A percentile compares a stretch with the other conserved stretches of the same genome.
phyloP scores from a whole-genome alignment of 2,888 invertebrate genomes.

The Cryptophagus acutangulus region DNA sequence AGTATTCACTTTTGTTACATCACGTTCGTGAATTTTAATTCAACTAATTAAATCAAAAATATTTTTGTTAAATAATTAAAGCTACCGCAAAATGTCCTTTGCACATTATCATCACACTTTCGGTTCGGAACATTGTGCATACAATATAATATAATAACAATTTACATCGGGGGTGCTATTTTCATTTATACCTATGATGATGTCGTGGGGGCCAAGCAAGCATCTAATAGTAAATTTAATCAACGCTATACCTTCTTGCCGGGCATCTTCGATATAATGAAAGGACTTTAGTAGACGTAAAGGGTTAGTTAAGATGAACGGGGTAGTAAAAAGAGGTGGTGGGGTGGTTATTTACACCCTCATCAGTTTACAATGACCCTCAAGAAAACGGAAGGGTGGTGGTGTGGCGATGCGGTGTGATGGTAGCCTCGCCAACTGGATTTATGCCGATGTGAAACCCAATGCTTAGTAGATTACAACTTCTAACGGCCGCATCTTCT shows the following conservation, averaged over 20 bases:
- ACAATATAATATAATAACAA: slow-evolving; percentile 29
- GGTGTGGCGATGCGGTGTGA: slow-evolving; percentile 25
- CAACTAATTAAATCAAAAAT: no score
- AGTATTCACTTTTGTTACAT: no score
- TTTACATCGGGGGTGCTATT: no score
- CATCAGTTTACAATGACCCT: slow-evolving; percentile 66
- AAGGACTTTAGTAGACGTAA: slow-evolving; percentile 43
- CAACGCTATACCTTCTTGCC: slow-evolving; percentile 28
- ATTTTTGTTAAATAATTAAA: no score
- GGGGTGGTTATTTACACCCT: slow-evolving; percentile 60
- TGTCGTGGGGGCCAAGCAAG: slow-evolving; percentile 27
- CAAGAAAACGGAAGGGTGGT: slow-evolving; percentile 20
- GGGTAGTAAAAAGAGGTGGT: slow-evolving; percentile 36
- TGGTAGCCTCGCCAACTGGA: slow-evolving; percentile 31
- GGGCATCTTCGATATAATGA: slow-evolving; percentile 44
- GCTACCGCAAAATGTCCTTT: background rate
- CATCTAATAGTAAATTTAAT: slow-evolving; percentile 34
- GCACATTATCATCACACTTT: background rate
- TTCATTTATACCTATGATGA: slow-evolving; percentile 30
- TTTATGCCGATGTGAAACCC: slow-evolving; percentile 43
- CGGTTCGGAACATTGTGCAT: slow-evolving; percentile 20
- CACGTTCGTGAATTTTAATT: no score
- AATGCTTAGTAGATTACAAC: no score
- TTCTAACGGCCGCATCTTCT: no score
- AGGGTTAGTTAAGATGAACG: slow-evolving; percentile 44